Conservation (phyloP, 1,140 invertebrate genomes). For the Drosophila nigromelanica region DNA sequence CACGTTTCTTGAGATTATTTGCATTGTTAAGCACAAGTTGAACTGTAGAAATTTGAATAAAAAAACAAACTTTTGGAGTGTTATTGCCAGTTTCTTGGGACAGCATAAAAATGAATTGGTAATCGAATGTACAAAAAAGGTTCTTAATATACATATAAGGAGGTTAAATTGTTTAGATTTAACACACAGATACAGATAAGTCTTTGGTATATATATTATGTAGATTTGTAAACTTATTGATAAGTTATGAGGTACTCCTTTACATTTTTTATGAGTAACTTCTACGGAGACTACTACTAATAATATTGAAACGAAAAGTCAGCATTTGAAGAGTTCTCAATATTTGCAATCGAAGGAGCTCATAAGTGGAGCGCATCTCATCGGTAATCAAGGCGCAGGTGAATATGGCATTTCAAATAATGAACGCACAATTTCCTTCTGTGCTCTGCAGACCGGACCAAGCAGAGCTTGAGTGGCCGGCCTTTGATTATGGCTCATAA, state of each 20-base stretch:
- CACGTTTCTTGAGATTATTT: constrained; percentile 18
- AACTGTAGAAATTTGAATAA: constrained; percentile 20
- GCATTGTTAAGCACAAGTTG: constrained; percentile 4
- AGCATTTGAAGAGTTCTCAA: constrained; percentile 20
- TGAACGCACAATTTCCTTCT: constrained; percentile 33
- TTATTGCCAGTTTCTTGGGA: constrained; percentile 16
- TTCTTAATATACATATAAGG: background rate
- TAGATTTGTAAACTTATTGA: constrained; percentile 2
- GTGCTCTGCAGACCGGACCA: background rate
- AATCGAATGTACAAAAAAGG: background rate
- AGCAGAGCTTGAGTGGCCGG: constrained; percentile 22
- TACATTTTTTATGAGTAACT: background rate
- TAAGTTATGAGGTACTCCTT: background rate
- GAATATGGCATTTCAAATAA: constrained; percentile 28
- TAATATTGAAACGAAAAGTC: constrained; percentile 5
- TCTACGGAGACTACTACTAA: no score
- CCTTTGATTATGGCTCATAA: constrained; percentile 54
- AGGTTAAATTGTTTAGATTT: constrained; percentile 3
- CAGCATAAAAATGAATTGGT: background rate
- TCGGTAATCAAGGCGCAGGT: constrained; percentile 30
- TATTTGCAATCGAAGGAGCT: constrained; percentile 7
- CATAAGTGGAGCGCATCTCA: constrained; percentile 17
- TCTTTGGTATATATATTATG: constrained; percentile 1
- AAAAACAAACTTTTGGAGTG: constrained; percentile 8
- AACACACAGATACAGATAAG: background rate